A percentile compares a stretch with the other conserved stretches of the same genome.
phyloP scores from a whole-genome alignment of 2,888 invertebrate genomes.

The Eristalis intricaria region DNA sequence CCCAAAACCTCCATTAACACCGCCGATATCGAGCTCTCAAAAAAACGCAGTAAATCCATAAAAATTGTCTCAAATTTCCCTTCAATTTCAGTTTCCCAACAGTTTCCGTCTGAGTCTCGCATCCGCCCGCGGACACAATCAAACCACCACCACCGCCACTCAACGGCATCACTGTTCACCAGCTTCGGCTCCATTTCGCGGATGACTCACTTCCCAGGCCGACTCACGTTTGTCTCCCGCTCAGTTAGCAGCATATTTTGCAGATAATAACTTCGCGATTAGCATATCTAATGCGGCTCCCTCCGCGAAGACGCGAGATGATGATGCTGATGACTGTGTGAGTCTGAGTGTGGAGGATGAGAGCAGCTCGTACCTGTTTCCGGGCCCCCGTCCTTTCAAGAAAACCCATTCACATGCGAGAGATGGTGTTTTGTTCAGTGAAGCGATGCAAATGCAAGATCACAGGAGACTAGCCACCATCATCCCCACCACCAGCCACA shows the following conservation, averaged over 20 bases:
- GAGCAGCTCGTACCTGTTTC: neutral
- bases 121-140: neutral
- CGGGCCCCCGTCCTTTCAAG: neutral
- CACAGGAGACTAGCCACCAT: conserved; percentile 17
- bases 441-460: conserved; percentile 46
- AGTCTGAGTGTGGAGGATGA: neutral
- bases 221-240: conserved; percentile 15
- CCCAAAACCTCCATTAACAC: no score
- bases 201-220: conserved; percentile 6
- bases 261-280: conserved; percentile 59
- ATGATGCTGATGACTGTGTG: neutral
- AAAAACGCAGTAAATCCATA: no score
- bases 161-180: neutral
- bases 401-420: conserved; percentile 48
- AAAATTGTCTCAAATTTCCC: no score
- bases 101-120: no score
- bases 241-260: conserved; percentile 58
- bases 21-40: no score
- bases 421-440: conserved; percentile 38
- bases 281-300: conserved; percentile 59
- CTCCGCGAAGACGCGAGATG: conserved; percentile 37
- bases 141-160: neutral
- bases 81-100: no score
- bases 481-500: conserved; percentile 9
- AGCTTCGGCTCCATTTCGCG: neutral